These are phyloP conservation scores for Daktulosphaira vitifoliae DNA, from an alignment of 1,140 invertebrate genomes.

Conservation along the genomic window DNA sequence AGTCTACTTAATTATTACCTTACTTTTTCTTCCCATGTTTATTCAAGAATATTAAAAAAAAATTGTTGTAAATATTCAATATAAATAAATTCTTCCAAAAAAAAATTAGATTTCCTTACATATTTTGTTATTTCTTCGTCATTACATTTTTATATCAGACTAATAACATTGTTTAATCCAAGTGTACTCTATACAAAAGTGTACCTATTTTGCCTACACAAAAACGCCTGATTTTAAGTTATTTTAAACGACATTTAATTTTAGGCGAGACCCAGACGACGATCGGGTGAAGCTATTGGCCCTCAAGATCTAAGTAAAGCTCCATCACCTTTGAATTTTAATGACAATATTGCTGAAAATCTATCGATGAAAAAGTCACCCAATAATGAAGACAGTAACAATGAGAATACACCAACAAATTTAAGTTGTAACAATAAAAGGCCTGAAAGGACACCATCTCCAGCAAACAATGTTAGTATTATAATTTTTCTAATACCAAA, in stretches of 20 bases:
- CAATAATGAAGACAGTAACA: constrained; percentile 28
- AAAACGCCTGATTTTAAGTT: not conserved
- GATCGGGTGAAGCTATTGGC: constrained; percentile 62
- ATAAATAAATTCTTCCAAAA: too few relatives aligned
- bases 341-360: constrained; percentile 42
- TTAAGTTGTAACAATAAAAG: constrained; percentile 37
- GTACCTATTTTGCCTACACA: too few relatives aligned
- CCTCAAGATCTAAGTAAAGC: constrained; percentile 53
- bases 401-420: constrained; percentile 32
- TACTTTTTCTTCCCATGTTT: too few relatives aligned
- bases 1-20: too few relatives aligned
- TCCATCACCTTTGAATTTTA: constrained; percentile 40
- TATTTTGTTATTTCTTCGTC: too few relatives aligned
- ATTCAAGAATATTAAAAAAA: too few relatives aligned
- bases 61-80: too few relatives aligned
- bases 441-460: constrained; percentile 35
- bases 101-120: too few relatives aligned
- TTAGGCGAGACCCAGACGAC: constrained; percentile 66
- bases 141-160: too few relatives aligned
- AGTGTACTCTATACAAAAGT: too few relatives aligned
- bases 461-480: constrained; percentile 33
- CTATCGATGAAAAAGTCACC: constrained; percentile 40
- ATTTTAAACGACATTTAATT: not conserved
- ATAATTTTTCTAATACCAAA: not conserved
- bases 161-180: too few relatives aligned